Percentiles rank a stretch among this genome's conserved stretches.
These are phyloP conservation scores for Okapia johnstoni DNA, from an alignment of 2,113 vertebrate genomes.

Conservation along the genomic window DNA sequence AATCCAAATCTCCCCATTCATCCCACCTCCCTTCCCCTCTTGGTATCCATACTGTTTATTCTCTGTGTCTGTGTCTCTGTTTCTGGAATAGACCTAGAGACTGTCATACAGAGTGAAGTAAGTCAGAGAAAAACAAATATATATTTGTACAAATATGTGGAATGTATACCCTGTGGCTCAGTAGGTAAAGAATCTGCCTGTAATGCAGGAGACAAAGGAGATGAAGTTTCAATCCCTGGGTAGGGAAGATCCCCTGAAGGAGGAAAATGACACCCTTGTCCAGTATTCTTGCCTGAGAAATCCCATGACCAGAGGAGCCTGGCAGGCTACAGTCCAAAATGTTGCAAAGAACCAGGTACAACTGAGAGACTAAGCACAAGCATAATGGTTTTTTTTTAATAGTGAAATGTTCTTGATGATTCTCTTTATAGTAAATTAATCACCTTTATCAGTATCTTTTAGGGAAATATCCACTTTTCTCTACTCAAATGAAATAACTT, in stretches of 20 bases:
- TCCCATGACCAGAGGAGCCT: background rate
- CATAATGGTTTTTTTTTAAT: background rate
- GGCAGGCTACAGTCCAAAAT: background rate
- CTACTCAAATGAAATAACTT: background rate
- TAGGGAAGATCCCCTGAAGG: background rate
- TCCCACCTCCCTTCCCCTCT: background rate
- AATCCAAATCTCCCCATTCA: background rate
- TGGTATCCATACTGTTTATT: background rate
- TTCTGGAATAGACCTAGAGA: background rate
- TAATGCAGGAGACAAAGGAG: background rate
- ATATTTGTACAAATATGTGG: background rate
- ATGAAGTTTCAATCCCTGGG: background rate
- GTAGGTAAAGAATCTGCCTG: background rate
- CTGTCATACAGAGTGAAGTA: background rate
- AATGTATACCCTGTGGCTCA: background rate
- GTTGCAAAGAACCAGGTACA: background rate
- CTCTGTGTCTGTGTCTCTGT: background rate
- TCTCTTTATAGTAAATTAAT: background rate
- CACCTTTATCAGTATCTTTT: background rate
- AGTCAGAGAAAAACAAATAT: background rate
- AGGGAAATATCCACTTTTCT: background rate
- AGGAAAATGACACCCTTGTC: background rate
- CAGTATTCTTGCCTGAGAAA: background rate
- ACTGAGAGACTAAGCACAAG: background rate
- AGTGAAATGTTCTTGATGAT: no score